Conservation (phyloP, 2,888 invertebrate genomes). For the Caenorhabditis sp. region DNA sequence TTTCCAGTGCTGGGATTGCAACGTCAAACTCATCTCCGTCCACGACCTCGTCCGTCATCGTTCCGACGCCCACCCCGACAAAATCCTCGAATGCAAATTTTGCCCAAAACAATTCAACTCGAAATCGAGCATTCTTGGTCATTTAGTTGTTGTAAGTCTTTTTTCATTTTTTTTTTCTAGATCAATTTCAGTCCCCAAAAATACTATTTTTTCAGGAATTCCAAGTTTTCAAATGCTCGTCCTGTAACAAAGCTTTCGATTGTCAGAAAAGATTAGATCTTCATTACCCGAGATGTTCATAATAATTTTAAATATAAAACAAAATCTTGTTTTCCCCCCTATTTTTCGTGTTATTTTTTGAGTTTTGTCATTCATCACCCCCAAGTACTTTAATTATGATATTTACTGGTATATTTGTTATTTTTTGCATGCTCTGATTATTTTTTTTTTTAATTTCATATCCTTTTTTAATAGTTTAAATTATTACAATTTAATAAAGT, state of each 20-base stretch:
- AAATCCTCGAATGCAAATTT: constrained; percentile 4
- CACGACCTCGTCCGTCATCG: constrained; percentile 8
- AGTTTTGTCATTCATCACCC: too few relatives aligned
- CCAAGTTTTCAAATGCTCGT: constrained; percentile 2
- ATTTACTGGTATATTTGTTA: neutral
- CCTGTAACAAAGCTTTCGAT: constrained; percentile 5
- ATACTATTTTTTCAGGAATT: constrained; percentile 17
- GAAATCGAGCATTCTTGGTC: constrained; percentile 12
- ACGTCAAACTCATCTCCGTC: neutral
- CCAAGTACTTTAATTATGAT: neutral
- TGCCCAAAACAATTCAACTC: neutral
- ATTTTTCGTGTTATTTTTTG: neutral
- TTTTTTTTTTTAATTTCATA: neutral
- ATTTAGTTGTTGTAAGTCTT: constrained; percentile 2
- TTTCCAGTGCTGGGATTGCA: neutral
- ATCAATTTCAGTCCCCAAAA: too few relatives aligned
- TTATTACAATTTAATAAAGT: neutral
- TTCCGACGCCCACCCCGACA: neutral
- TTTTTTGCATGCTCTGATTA: neutral
- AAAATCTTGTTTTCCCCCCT: too few relatives aligned
- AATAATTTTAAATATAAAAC: too few relatives aligned
- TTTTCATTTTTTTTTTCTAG: neutral
- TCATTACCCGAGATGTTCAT: constrained; percentile 1
- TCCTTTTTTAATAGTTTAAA: too few relatives aligned
- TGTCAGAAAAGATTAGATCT: constrained; percentile 7